Conservation (phyloP, 2,113 vertebrate genomes). For the Mellivora capensis region DNA sequence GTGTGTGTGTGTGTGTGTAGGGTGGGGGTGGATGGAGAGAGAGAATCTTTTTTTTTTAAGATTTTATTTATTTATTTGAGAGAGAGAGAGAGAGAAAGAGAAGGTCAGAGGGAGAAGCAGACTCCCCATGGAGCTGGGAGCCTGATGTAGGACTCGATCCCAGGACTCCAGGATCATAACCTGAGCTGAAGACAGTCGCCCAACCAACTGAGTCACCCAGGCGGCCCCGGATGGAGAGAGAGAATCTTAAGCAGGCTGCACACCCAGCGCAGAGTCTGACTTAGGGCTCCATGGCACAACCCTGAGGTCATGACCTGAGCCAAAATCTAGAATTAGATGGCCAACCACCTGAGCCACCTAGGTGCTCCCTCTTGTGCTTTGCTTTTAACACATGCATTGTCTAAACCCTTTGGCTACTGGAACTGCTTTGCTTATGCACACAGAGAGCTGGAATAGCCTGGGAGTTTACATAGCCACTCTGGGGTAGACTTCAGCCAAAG, state of each 20-base stretch:
- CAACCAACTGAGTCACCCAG: too few species aligned
- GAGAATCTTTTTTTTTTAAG: neutral
- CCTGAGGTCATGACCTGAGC: neutral
- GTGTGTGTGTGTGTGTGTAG: neutral
- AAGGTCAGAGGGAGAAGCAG: too few species aligned
- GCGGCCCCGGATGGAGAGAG: neutral
- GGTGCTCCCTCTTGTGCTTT: neutral
- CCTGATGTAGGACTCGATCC: too few species aligned
- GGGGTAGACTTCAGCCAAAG: neutral
- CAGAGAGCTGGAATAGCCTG: neutral
- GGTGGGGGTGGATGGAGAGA: neutral
- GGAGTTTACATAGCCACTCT: neutral
- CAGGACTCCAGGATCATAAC: too few species aligned
- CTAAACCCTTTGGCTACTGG: neutral
- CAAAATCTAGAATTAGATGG: neutral
- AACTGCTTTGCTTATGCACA: neutral
- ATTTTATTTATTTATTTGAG: too few species aligned
- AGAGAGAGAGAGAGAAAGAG: too few species aligned
- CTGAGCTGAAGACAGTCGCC: too few species aligned
- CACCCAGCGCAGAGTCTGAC: neutral
- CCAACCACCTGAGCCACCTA: neutral
- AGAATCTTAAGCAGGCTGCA: neutral
- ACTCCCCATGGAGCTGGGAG: too few species aligned
- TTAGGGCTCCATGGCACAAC: neutral
- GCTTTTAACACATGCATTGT: neutral